Evolutionary conservation across 2,113 vertebrate genomes (phyloP).

Genomic region (Mobula birostris): DNA sequence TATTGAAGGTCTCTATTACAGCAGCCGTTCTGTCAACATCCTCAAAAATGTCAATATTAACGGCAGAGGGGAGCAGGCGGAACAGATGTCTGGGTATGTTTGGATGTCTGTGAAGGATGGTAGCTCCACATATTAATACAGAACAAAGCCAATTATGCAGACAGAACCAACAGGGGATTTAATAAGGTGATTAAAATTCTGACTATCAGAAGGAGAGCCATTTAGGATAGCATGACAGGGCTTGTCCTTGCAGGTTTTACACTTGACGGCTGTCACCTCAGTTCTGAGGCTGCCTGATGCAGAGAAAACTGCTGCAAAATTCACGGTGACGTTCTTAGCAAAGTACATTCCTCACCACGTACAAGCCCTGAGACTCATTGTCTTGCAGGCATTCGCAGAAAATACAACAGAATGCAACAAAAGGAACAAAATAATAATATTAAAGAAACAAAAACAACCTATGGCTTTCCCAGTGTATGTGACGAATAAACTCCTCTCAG

Average conservation of each 20-base stretch:
- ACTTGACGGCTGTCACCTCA: background rate
- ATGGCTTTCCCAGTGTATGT: no score
- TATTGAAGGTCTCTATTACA: background rate
- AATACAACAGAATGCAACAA: no score
- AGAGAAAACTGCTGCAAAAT: no score
- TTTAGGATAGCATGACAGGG: background rate
- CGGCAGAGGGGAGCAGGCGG: background rate
- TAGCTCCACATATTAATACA: constrained; percentile 7
- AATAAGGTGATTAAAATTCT: constrained; percentile 34
- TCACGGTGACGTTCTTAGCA: no score
- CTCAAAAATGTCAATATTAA: background rate
- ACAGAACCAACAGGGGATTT: background rate
- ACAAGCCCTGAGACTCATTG: no score
- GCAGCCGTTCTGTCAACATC: background rate
- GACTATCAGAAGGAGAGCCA: constrained; percentile 2
- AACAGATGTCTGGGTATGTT: constrained; percentile 28
- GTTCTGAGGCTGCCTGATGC: background rate
- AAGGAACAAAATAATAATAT: no score
- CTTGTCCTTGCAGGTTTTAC: background rate
- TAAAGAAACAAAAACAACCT: no score
- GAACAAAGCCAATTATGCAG: constrained; percentile 22
- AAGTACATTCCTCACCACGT: no score
- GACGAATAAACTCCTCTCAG: no score
- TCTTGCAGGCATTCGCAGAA: no score
- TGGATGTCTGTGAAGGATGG: background rate